phyloP scores from a whole-genome alignment of 53 echinoderm and acorn worm genomes.

The Crossaster papposus region DNA sequence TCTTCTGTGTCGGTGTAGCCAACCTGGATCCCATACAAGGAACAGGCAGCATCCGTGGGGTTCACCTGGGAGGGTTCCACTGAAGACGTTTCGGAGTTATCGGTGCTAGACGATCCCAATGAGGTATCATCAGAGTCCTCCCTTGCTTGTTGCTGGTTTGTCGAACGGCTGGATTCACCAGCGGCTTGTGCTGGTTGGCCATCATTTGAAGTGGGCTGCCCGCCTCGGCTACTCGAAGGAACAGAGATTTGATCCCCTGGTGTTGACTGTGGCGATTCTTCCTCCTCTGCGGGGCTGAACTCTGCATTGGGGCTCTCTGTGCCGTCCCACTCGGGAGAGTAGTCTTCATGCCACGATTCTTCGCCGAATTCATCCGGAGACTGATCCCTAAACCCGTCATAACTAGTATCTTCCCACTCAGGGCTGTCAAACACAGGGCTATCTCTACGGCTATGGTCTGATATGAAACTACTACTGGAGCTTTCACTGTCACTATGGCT shows the following conservation, averaged over 20 bases:
- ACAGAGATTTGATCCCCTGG: not conserved
- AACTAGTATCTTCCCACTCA: no score
- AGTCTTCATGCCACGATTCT: conserved; percentile 2
- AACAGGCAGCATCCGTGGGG: not conserved
- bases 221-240: not conserved
- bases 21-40: conserved; percentile 36
- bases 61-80: not conserved
- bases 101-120: not conserved
- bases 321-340: not conserved
- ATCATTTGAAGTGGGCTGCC: not conserved
- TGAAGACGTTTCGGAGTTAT: not conserved
- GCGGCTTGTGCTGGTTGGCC: not conserved
- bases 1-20: conserved; percentile 47
- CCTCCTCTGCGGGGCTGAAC: not conserved
- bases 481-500: conserved; percentile 34
- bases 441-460: not conserved
- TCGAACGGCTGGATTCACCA: not conserved
- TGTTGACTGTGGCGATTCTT: not conserved
- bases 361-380: conserved; percentile 2
- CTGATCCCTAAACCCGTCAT: not conserved
- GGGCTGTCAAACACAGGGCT: conserved; percentile 17
- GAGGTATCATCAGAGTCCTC: not conserved
- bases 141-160: not conserved
- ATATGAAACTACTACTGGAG: not conserved
- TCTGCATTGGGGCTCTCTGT: not conserved